Conservation (phyloP, 2,113 vertebrate species). For the Cranoglanis bouderius region DNA sequence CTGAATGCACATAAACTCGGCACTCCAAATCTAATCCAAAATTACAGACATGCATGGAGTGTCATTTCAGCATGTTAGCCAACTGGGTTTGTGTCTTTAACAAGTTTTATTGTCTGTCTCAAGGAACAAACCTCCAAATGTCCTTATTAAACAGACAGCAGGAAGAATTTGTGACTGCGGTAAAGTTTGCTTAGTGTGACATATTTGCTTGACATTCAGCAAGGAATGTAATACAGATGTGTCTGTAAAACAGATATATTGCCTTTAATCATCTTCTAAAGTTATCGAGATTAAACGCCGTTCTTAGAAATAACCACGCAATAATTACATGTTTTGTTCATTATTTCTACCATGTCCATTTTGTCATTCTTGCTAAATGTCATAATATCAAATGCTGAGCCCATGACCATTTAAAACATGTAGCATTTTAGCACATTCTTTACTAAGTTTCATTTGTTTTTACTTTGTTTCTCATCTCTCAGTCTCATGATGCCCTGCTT, state of each 20-base stretch:
- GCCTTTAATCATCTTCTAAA: neutral
- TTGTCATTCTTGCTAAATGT: neutral
- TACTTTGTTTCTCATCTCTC: neutral
- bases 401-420: neutral
- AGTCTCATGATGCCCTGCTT: neutral
- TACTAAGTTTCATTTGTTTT: neutral
- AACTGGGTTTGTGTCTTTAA: neutral
- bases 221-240: neutral
- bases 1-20: neutral
- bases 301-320: neutral
- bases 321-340: neutral
- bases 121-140: neutral
- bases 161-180: neutral
- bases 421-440: neutral
- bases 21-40: neutral
- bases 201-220: neutral
- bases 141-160: neutral
- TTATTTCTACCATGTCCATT: neutral
- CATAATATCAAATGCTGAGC: neutral
- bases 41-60: neutral
- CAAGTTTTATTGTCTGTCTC: neutral
- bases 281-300: neutral
- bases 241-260: neutral
- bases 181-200: neutral
- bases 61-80: neutral